Evolutionary conservation across 2,797 vertebrate genomes (phyloP).

Genomic region (Paratrypauchen microcephalus): DNA sequence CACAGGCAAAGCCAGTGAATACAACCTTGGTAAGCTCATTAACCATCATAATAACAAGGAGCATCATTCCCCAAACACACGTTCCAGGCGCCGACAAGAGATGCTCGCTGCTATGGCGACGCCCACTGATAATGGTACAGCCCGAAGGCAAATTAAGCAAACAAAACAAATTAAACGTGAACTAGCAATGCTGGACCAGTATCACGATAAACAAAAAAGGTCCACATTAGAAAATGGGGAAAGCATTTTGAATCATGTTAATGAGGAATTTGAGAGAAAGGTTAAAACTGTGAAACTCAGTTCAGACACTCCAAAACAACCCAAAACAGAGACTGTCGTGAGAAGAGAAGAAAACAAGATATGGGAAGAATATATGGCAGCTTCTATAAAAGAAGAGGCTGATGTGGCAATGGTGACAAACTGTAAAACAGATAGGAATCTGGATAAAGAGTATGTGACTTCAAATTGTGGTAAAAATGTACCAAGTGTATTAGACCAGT

Average conservation of each 20-base stretch:
- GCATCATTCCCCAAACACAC: slow-evolving; percentile 87
- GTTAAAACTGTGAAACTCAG: slow-evolving; percentile 5
- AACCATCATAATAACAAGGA: slow-evolving; percentile 82
- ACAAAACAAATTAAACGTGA: slow-evolving; percentile 84
- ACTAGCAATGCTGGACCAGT: slow-evolving; percentile 82
- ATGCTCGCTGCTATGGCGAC: slow-evolving; percentile 79
- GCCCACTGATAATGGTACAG: slow-evolving; percentile 78
- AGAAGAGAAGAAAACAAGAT: slow-evolving; percentile 41
- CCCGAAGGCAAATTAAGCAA: slow-evolving; percentile 75
- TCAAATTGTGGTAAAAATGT: slow-evolving; percentile 16
- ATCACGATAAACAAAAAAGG: slow-evolving; percentile 76
- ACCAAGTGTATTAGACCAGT: slow-evolving; percentile 11
- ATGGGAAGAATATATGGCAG: slow-evolving; percentile 29
- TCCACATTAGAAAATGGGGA: slow-evolving; percentile 63
- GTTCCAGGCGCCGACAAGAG: slow-evolving; percentile 85
- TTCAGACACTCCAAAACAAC: slow-evolving; percentile 10
- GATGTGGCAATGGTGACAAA: slow-evolving; percentile 28
- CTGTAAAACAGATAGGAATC: slow-evolving; percentile 4
- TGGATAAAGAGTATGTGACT: slow-evolving; percentile 19
- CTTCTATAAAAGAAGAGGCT: slow-evolving; percentile 46
- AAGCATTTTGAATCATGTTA: slow-evolving; percentile 37
- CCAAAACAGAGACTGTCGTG: slow-evolving; percentile 14
- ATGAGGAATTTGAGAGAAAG: slow-evolving; percentile 45
- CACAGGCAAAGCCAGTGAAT: slow-evolving; percentile 83
- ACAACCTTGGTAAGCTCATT: slow-evolving; percentile 89